phyloP scores from a whole-genome alignment of 2,113 vertebrate genomes.

The Pygoscelis adeliae region DNA sequence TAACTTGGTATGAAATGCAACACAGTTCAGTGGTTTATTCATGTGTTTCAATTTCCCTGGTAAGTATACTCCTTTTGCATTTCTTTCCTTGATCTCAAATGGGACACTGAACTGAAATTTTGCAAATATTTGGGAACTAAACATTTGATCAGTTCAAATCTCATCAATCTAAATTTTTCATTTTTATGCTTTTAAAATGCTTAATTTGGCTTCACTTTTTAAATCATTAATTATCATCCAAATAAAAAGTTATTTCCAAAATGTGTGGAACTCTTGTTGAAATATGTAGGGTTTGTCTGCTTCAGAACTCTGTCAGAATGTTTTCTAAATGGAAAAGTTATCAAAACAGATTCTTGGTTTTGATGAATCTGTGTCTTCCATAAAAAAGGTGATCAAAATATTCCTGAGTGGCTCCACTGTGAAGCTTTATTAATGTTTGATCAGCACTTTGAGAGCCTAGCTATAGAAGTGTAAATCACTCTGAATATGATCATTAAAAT shows the following conservation, averaged over 20 bases:
- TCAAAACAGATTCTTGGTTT: not conserved
- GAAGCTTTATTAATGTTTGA: conserved; percentile 48
- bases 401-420: not conserved
- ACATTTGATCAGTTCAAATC: not conserved
- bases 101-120: not conserved
- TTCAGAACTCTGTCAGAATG: not conserved
- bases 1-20: not conserved
- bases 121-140: not conserved
- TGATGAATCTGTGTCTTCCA: not conserved
- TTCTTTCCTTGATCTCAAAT: not conserved
- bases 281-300: not conserved
- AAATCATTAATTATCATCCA: not conserved
- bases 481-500: not conserved
- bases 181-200: not conserved
- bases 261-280: not conserved
- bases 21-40: not conserved
- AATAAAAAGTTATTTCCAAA: not conserved
- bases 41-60: not conserved
- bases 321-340: conserved; percentile 24
- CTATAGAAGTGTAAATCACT: not conserved
- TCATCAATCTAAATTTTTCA: not conserved
- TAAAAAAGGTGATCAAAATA: conserved; percentile 5
- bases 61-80: not conserved
- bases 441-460: not conserved
- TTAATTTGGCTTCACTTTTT: not conserved